Conservation (phyloP, 2,113 vertebrate species). For the Butorides virescens region DNA sequence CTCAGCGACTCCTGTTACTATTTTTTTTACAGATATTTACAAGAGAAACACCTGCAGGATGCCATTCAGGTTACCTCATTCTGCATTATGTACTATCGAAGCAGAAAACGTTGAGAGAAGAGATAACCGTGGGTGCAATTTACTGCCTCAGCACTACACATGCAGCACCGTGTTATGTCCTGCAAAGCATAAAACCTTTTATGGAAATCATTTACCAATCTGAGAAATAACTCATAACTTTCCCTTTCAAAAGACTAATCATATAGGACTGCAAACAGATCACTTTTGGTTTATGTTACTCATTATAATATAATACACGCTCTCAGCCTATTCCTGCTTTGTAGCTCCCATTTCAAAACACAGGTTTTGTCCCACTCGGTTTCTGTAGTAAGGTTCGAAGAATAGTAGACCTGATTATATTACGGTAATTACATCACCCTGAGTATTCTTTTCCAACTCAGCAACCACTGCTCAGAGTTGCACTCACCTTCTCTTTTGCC, state of each 20-base stretch:
- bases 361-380: not conserved
- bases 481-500: not conserved
- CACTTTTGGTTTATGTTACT: not conserved
- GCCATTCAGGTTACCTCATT: not conserved
- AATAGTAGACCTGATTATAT: not conserved
- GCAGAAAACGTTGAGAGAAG: not conserved
- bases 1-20: not conserved
- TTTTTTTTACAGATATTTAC: not conserved
- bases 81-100: not conserved
- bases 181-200: not conserved
- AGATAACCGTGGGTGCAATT: accelerated
- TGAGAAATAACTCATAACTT: not conserved
- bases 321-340: not conserved
- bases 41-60: not conserved
- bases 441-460: not conserved
- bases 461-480: too few relatives aligned
- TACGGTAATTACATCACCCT: accelerated
- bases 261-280: not conserved
- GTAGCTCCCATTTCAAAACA: not conserved
- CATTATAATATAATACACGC: not conserved
- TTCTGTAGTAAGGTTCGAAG: not conserved
- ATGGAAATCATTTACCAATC: not conserved
- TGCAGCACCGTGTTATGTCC: accelerated
- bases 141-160: not conserved
- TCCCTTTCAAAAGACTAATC: not conserved